Evolutionary conservation across 37 sponge, comb jelly and placozoan species (phyloP).

Genomic region (Ianthella basta): DNA sequence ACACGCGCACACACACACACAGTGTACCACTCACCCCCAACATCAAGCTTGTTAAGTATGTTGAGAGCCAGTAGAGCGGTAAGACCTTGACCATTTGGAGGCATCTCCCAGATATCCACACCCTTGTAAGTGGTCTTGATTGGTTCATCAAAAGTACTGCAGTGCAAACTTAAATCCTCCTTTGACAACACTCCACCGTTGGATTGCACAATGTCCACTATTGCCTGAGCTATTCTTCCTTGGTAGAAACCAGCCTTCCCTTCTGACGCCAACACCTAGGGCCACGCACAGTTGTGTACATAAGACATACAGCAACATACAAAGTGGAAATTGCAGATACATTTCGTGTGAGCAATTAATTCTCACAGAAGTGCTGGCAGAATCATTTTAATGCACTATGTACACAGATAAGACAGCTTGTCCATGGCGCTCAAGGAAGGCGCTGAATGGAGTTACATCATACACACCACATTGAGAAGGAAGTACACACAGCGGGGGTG

Average conservation of each 20-base stretch:
- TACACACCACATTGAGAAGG: too few species aligned
- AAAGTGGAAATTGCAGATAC: background rate
- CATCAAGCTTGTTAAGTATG: constrained; percentile 68
- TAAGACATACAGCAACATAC: background rate
- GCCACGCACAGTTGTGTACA: too few species aligned
- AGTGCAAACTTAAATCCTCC: constrained; percentile 67
- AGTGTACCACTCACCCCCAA: constrained; percentile 37
- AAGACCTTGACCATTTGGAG: constrained; percentile 87
- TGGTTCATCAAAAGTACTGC: constrained; percentile 69
- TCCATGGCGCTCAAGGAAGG: too few species aligned
- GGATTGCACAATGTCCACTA: constrained; percentile 67
- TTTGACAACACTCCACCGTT: constrained; percentile 72
- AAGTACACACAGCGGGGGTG: too few species aligned
- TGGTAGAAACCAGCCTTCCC: constrained; percentile 83
- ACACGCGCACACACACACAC: background rate
- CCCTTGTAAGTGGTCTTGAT: constrained; percentile 69
- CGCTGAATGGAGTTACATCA: too few species aligned
- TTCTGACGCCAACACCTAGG: constrained; percentile 54
- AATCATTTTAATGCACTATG: too few species aligned
- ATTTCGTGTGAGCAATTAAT: background rate
- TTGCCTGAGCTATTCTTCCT: constrained; percentile 75
- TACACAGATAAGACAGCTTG: too few species aligned
- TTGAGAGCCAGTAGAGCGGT: constrained; percentile 86
- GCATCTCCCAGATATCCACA: constrained; percentile 87
- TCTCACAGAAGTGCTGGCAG: too few species aligned